Base-by-base conservation (phyloP, 2,113 vertebrate species). In the Platysternon megacephalum region DNA sequence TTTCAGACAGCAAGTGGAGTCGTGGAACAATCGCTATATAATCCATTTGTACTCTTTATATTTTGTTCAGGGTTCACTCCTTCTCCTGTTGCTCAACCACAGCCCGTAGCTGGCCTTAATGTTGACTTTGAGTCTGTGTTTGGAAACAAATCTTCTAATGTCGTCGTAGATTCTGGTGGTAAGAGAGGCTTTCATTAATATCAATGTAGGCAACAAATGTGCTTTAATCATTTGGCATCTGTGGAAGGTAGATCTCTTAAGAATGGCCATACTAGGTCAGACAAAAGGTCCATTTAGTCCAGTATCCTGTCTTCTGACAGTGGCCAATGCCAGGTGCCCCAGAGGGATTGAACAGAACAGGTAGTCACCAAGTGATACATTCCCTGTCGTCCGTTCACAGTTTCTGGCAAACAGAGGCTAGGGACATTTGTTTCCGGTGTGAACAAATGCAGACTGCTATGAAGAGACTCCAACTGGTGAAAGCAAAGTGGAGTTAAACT, bases 51-150 rank as follows among this genome's bases (percentile, higher is more conserved):
- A 52, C 95, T 90, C 76, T 94, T 51, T 49, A 83, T 91, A 94
- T 90, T 72, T 83, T 90, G 72, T 82, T 56, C 96, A 99, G 99
- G 99, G 94, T 99, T 99, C 94, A 98, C 98, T 52, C 98, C 98
- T 79, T 99, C 99, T 96, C 98, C 99, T 81, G 98, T 99, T 93
- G 97, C 98, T 95, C 99, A 99, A 65, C 97, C 98, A 84, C 99
- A 99, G 95, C 98, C 98, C 91, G 98, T 99, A 90, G 91, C 97
- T 97, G 98, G 99, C 98, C 99, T 99, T 98, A 99, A 99, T 89
- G 99, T 99, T 84, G 99, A 99, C 98, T 99, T 99, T 97, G 99
- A 99, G 96, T 99, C 99, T 5, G 99, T 99, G 85, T 99, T 99
- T 97, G 99, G 99, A 98, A 99, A 99, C 98, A 99, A 99, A 97